A percentile compares a stretch with the other conserved stretches of the same genome.
phyloP scores from a whole-genome alignment of 2,888 invertebrate genomes.

The Rugalucina vietnamica region DNA sequence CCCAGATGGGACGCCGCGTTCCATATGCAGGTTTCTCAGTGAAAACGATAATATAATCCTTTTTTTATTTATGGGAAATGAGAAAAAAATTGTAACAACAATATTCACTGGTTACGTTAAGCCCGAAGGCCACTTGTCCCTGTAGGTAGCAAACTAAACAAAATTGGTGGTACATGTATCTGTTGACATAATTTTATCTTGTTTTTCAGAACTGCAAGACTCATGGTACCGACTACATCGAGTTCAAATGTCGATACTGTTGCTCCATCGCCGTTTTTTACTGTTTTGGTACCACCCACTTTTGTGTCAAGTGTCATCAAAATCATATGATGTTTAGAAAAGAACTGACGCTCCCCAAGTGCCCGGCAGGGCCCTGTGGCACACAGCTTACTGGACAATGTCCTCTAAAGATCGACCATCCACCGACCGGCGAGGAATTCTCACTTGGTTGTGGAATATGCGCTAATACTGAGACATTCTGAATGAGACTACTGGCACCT shows the following conservation, averaged over 20 bases:
- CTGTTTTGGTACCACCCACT: conserved; percentile 99
- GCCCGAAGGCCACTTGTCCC: too few species aligned
- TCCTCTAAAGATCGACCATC: conserved; percentile 50
- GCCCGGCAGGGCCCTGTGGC: conserved; percentile 90
- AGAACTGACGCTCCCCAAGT: conserved; percentile 93
- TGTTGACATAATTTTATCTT: too few species aligned
- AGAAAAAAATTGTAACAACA: too few species aligned
- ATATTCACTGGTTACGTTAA: too few species aligned
- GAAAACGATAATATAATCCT: too few species aligned
- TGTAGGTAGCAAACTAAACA: too few species aligned
- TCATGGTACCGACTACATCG: conserved; percentile 97
- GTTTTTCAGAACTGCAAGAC: conserved; percentile 94
- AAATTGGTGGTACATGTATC: too few species aligned
- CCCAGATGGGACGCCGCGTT: too few species aligned
- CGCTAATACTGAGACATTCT: conserved; percentile 48
- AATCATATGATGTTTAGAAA: conserved; percentile 94
- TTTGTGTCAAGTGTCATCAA: conserved; percentile 98
- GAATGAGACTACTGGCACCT: too few species aligned
- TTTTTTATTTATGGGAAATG: too few species aligned
- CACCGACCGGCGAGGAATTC: conserved; percentile 57
- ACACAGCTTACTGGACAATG: conserved; percentile 53
- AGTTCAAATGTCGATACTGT: conserved; percentile 99
- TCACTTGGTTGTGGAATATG: conserved; percentile 57
- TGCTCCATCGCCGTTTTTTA: conserved; percentile 99
- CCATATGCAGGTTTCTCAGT: too few species aligned